Evolutionary conservation across 2,797 vertebrate genomes (phyloP).

Genomic region (Hirundo rustica): DNA sequence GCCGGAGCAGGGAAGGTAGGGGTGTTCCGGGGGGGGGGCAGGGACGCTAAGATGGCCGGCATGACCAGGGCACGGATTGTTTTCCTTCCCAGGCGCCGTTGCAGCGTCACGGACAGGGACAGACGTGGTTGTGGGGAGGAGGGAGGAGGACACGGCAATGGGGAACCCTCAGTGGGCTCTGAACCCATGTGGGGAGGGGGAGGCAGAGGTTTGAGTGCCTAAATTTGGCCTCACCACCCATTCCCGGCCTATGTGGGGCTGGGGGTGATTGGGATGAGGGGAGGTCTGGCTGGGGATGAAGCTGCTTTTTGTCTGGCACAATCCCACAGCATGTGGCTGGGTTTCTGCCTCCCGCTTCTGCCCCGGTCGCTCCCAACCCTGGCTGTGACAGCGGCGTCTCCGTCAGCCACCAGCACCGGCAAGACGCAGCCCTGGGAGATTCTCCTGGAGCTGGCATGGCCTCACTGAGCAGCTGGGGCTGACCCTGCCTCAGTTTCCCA

Average conservation of each 20-base stretch:
- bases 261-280: not conserved
- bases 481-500: slow-evolving; percentile 60
- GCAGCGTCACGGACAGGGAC: rapidly evolving
- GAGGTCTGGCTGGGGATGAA: not conserved
- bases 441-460: not conserved
- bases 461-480: not conserved
- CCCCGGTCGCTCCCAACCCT: not conserved
- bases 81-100: not conserved
- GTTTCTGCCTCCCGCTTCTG: not conserved
- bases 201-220: not conserved
- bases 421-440: rapidly evolving
- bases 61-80: rapidly evolving
- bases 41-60: not conserved
- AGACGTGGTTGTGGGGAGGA: not conserved
- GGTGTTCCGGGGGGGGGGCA: not conserved
- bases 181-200: rapidly evolving
- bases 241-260: rapidly evolving
- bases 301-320: not conserved
- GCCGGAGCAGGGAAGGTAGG: slow-evolving; percentile 73
- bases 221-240: not conserved
- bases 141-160: rapidly evolving
- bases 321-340: not conserved
- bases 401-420: rapidly evolving
- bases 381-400: rapidly evolving
- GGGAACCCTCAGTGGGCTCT: not conserved